Conservation (phyloP, 1,140 invertebrate genomes). For the Ectropis grisescens region DNA sequence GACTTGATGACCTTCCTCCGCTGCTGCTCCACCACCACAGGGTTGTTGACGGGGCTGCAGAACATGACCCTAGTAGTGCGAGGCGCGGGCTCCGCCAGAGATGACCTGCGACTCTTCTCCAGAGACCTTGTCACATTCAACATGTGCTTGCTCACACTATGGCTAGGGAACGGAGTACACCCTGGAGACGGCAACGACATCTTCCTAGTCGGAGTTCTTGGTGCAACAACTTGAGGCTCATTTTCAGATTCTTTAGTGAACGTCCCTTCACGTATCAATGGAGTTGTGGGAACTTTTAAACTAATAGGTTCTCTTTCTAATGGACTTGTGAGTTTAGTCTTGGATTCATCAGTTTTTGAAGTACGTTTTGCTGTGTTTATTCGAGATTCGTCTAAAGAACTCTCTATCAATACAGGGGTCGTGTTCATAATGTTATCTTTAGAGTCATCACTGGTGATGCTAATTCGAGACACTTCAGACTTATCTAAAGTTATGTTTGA, state of each 20-base stretch:
- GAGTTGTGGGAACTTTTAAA: no score
- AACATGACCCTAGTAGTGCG: conserved; percentile 51
- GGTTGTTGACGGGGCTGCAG: conserved; percentile 45
- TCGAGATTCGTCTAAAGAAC: conserved; percentile 36
- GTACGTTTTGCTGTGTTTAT: conserved; percentile 1
- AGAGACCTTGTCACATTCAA: conserved; percentile 55
- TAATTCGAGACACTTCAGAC: conserved; percentile 31
- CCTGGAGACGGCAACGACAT: conserved; percentile 47
- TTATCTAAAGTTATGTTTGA: conserved; percentile 27
- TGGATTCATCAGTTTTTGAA: no score
- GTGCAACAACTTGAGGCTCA: conserved; percentile 2
- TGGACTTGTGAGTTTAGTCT: conserved; percentile 9
- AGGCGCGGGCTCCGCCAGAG: conserved; percentile 13
- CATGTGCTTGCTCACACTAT: conserved; percentile 22
- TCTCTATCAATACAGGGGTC: conserved; percentile 46
- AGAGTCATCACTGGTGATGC: conserved; percentile 45
- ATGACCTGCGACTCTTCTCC: conserved; percentile 32
- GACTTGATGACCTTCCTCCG: conserved; percentile 57
- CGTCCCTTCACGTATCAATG: conserved; percentile 43
- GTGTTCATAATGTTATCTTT: conserved; percentile 36
- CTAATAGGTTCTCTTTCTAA: no score
- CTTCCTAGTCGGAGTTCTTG: conserved; percentile 26
- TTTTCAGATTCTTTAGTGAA: conserved; percentile 39
- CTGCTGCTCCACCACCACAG: conserved; percentile 19
- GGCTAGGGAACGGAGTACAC: conserved; percentile 39